Conservation (phyloP, 2,113 vertebrate genomes). For the Cairina moschata region DNA sequence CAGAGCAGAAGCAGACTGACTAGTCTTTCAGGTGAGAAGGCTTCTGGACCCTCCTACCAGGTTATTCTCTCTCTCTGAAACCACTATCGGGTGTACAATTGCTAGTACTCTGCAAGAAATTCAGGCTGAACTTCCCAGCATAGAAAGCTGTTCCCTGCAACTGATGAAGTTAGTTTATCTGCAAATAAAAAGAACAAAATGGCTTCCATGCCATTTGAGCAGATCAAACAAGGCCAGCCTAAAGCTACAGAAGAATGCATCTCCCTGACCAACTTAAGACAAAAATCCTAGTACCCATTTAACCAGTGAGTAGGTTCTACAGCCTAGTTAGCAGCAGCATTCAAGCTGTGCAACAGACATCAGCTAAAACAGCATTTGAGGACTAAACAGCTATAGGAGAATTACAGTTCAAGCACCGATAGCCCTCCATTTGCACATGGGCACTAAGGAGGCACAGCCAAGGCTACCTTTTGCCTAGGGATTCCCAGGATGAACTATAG, state of each 20-base stretch:
- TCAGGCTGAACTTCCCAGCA: neutral
- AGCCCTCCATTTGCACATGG: neutral
- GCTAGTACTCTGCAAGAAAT: neutral
- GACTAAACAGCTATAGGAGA: neutral
- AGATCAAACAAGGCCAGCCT: neutral
- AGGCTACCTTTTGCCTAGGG: neutral
- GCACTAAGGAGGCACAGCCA: neutral
- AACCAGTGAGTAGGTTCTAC: neutral
- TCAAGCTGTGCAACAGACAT: neutral
- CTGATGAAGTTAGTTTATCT: neutral
- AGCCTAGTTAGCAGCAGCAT: neutral
- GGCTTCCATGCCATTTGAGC: neutral
- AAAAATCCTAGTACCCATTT: neutral
- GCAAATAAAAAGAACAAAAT: neutral
- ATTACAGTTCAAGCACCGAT: neutral
- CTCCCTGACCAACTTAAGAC: neutral
- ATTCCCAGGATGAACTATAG: neutral
- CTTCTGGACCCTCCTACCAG: neutral
- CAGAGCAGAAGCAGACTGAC: neutral
- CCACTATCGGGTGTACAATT: neutral
- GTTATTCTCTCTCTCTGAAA: neutral
- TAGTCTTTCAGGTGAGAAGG: neutral
- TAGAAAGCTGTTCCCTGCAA: neutral
- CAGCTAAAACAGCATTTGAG: neutral
- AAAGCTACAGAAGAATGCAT: neutral